phyloP scores from a whole-genome alignment of 2,888 invertebrate species.

The Ophraella communa region DNA sequence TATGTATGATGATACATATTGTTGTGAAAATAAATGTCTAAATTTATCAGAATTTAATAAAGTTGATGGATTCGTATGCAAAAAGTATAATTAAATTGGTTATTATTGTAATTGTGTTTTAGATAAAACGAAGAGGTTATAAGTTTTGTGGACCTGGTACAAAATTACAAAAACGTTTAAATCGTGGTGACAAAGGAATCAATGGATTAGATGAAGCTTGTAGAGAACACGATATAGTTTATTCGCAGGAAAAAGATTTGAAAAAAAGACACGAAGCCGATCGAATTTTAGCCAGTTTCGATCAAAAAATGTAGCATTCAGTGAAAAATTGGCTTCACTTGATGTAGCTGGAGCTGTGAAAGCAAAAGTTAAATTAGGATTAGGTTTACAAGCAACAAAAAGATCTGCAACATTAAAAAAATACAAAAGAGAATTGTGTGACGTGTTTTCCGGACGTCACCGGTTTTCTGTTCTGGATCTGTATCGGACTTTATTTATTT shows the following conservation, averaged over 20 bases:
- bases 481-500: no score
- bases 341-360: constrained; percentile 49
- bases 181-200: constrained; percentile 50
- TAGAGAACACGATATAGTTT: constrained; percentile 52
- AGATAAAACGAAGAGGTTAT: no score
- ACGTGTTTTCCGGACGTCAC: no score
- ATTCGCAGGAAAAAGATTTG: constrained; percentile 36
- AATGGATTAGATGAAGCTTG: constrained; percentile 50
- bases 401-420: no score
- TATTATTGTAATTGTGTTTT: no score
- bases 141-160: constrained; percentile 18
- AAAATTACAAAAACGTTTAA: constrained; percentile 37
- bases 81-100: no score
- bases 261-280: constrained; percentile 50
- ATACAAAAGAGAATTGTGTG: no score
- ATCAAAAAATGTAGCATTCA: constrained; percentile 43
- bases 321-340: constrained; percentile 48
- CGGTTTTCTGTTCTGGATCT: no score
- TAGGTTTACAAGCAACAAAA: constrained; percentile 35
- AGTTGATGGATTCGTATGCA: no score
- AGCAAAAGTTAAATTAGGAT: constrained; percentile 44
- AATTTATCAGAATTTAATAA: no score
- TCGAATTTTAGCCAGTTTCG: constrained; percentile 45
- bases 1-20: no score
- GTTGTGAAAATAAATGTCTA: no score